phyloP scores from a whole-genome alignment of 2,888 invertebrate species.

The Drosophila villosipedis region DNA sequence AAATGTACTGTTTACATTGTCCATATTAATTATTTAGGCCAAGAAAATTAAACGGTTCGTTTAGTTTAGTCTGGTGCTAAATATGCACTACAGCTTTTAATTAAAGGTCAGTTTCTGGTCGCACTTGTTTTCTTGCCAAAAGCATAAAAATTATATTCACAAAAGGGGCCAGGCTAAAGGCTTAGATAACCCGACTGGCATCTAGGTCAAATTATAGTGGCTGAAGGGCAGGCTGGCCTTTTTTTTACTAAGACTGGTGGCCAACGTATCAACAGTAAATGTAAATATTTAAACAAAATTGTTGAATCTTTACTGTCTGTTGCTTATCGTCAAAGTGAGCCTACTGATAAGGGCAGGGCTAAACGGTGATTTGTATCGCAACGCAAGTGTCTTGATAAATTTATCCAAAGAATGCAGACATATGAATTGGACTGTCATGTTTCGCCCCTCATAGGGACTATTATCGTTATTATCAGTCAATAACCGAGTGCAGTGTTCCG shows the following conservation, averaged over 20 bases:
- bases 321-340: constrained; percentile 42
- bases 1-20: constrained; percentile 31
- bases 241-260: constrained; percentile 37
- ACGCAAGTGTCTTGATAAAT: constrained; percentile 32
- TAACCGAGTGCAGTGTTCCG: constrained; percentile 20
- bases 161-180: constrained; percentile 8
- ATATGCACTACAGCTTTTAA: constrained; percentile 35
- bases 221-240: constrained; percentile 45
- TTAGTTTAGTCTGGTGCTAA: constrained; percentile 39
- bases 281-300: constrained; percentile 58
- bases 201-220: constrained; percentile 43
- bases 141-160: constrained; percentile 1
- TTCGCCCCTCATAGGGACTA: constrained; percentile 22
- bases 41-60: constrained; percentile 62
- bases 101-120: constrained; percentile 43
- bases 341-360: constrained; percentile 48
- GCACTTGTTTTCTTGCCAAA: constrained; percentile 1
- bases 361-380: constrained; percentile 39
- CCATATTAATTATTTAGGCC: constrained; percentile 61
- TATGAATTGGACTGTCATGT: constrained; percentile 55
- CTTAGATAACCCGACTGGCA: constrained; percentile 31
- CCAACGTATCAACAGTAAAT: constrained; percentile 27
- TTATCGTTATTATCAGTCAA: constrained; percentile 31
- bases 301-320: constrained; percentile 12
- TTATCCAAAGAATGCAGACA: constrained; percentile 42